Evolutionary conservation across 2,797 vertebrate genomes (phyloP).

Genomic region (Hemitrygon akajei): DNA sequence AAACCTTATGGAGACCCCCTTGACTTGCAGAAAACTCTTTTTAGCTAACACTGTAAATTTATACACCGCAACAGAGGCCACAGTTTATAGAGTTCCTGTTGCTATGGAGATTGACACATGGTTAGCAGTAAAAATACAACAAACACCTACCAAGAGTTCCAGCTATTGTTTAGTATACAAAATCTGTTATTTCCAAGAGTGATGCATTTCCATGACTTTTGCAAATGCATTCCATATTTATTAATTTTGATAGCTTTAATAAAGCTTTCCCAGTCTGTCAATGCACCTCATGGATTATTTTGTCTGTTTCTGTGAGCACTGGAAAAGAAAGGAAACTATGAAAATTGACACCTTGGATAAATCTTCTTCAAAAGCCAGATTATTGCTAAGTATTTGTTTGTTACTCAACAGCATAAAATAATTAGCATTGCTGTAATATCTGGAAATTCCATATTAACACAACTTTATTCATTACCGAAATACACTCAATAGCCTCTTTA

Average conservation of each 20-base stretch:
- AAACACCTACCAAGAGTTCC: no score
- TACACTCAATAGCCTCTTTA: background rate
- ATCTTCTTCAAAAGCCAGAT: background rate
- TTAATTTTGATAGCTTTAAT: conserved; percentile 24
- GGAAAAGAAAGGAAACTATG: background rate
- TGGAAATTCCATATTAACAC: background rate
- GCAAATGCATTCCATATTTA: background rate
- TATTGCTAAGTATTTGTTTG: background rate
- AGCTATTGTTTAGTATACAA: background rate
- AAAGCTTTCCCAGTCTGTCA: background rate
- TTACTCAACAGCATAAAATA: background rate
- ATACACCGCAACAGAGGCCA: background rate
- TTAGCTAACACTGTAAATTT: conserved; percentile 12
- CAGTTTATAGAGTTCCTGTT: background rate
- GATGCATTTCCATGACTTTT: background rate
- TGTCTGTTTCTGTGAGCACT: background rate
- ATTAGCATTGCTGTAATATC: background rate
- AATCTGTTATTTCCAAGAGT: conserved; percentile 17
- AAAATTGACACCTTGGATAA: background rate
- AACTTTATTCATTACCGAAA: background rate
- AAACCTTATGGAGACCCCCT: background rate
- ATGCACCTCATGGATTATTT: background rate
- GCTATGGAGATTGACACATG: conserved; percentile 21
- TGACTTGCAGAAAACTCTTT: background rate
- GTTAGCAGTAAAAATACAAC: background rate